phyloP scores from a whole-genome alignment of 2,113 vertebrate species.

The Megaptera novaeangliae region DNA sequence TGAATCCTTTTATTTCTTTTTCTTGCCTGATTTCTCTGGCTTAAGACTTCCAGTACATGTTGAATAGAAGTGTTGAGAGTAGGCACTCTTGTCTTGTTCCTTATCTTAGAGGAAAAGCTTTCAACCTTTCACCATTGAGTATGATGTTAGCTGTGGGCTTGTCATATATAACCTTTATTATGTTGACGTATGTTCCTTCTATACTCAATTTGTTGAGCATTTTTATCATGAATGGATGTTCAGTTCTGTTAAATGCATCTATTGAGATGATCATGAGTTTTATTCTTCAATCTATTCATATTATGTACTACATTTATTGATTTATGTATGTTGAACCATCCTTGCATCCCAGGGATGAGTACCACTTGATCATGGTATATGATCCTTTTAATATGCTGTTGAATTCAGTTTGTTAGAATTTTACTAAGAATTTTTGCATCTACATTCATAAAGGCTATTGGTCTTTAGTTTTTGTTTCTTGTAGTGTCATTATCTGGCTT shows the following conservation, averaged over 20 bases:
- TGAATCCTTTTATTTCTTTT: too few relatives aligned
- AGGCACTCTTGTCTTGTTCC: too few relatives aligned
- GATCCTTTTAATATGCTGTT: not conserved
- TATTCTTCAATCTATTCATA: not conserved
- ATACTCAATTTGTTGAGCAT: not conserved
- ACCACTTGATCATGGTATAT: not conserved
- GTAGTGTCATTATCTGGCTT: not conserved
- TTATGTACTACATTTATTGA: not conserved
- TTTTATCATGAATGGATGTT: not conserved
- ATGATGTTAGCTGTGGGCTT: not conserved
- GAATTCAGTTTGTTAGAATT: not conserved
- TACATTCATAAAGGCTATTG: not conserved
- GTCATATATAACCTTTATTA: not conserved
- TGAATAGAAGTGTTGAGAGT: too few relatives aligned
- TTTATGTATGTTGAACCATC: not conserved
- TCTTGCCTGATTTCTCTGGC: too few relatives aligned
- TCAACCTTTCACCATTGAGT: too few relatives aligned
- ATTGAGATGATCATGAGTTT: not conserved
- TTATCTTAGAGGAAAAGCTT: too few relatives aligned
- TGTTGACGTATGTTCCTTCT: not conserved
- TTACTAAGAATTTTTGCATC: not conserved
- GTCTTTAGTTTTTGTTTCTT: not conserved
- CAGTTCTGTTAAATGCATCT: not conserved
- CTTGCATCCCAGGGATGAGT: not conserved
- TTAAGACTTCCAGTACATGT: too few relatives aligned